Evolutionary conservation across 2,797 vertebrate genomes (phyloP), one percentile per base, ranked within the genome.

Genomic region (Acipenser transmontanus): DNA sequence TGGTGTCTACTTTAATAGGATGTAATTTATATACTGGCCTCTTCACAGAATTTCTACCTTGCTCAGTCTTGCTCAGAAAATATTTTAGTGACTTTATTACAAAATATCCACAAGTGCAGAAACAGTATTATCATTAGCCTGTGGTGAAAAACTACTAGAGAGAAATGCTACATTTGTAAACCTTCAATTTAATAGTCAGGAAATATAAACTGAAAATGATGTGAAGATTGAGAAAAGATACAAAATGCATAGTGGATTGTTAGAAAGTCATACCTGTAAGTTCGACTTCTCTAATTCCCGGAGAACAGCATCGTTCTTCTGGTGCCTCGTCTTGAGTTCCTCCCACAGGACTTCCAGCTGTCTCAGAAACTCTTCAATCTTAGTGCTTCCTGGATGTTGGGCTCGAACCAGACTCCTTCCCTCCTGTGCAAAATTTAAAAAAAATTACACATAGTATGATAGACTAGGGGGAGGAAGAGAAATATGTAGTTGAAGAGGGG

Each of bases 261-360:
- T 17, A 56, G 62, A 6, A 5, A 51, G n/a, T 4, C 69, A 73
- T 75, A 90, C 89, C 82, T 80, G 81, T 51, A 81, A 81, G 17
- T 85, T 50, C 72, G 92, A 87, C 72, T 91, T 90, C 83, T 94
- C 88, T 0, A 91, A 91, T 66, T 92, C 88, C 74, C 68, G 80
- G 69, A 95, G 84, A 64, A 91, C 86, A 0, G 80, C 67, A 0
- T 84, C 85, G 0, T 94, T 94, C 77, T 89, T 91, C 76, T 90
- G 89, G 74, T 94, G 92, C 77, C 84, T 89, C 77, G 82, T 90
- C 77, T 87, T 90, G 72, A 95, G 81, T 73, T 94, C 91, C 61
- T 92, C 92, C 93, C 93, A 95, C 68, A 94, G 72, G 13, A 84
- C 84, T 5, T 90, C 90, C 82, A 94, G 81, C 72, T 94, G 91